Evolutionary conservation across 2,888 invertebrate genomes (phyloP), one percentile per base, ranked within the genome.

Genomic region (Mesochorus sp.): DNA sequence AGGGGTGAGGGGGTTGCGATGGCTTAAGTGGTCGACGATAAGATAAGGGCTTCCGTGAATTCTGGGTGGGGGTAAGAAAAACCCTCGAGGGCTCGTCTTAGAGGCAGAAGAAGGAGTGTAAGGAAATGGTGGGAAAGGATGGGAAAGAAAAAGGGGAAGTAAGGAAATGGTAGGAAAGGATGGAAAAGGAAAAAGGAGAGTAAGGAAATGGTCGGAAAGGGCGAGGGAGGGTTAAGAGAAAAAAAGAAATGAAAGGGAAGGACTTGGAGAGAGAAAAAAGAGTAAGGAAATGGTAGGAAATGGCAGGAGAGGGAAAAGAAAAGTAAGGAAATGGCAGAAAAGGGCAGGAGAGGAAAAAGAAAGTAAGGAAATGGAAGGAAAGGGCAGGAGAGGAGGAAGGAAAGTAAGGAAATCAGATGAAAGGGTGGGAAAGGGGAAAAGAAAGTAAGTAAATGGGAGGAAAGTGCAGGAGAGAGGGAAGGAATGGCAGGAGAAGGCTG

Each of bases 1-100:
- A 51, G 19, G 26, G 49, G 31, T 57, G 71, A 76, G 57, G 71
- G 64, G 49, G 71, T 66, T 78, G 64, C 77, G 84, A 82, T 84
- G 85, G 86, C 87, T 88, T 88, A 90, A 90, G 90, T 89, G 88
- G 87, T 85, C 88, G 87, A 83, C 88, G 90, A 90, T 90, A 90
- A 90, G 90, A 90, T 90, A 90, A 89, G 87, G 88, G 81, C 76
- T 44, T 68, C 28, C 64, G 66, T 49, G 74, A 68, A 73, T 78
- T 64, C 51, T 17, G 42, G 21, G n/a, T 2, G 14, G 28, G 59
- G 42, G 62, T 26, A 39, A 51, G 49, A 19, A 57, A 59, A 61
- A 72, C 64, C 77, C n/a, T n/a, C n/a, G n/a, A n/a, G n/a, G 68
- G 61, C 61, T 73, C 67, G 68, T 59, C 62, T 68, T 28, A 21